These are phyloP conservation scores for Phrynosoma platyrhinos DNA, from an alignment of 2,113 vertebrate species.

Conservation along the genomic window DNA sequence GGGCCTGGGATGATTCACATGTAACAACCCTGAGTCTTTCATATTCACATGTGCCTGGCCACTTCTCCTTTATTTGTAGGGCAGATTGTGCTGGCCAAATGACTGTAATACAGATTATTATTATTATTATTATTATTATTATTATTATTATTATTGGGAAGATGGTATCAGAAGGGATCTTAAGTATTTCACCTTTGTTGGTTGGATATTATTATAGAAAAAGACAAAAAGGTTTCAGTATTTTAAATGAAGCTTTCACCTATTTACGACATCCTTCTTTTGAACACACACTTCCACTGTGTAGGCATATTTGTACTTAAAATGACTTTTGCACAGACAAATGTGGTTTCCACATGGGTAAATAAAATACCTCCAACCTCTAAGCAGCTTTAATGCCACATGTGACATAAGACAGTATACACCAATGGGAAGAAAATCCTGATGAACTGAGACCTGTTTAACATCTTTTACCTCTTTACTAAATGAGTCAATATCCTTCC, in stretches of 20 bases:
- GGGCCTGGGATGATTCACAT: no score
- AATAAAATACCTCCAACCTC: constrained; percentile 6
- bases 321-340: constrained; percentile 22
- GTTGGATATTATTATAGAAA: not conserved
- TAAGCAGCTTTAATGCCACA: constrained; percentile 16
- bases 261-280: constrained; percentile 28
- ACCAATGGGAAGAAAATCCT: not conserved
- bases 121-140: no score
- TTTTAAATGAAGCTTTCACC: constrained; percentile 1
- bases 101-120: no score
- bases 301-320: constrained; percentile 16
- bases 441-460: not conserved
- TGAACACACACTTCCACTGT: not conserved
- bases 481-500: constrained; percentile 19
- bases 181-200: not conserved
- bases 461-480: constrained; percentile 24
- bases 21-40: no score
- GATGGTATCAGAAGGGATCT: not conserved
- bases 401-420: not conserved
- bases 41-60: no score
- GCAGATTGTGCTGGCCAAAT: no score
- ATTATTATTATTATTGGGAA: no score
- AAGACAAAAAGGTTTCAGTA: not conserved
- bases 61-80: no score
- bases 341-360: constrained; percentile 40